Evolutionary conservation across 2,113 vertebrate genomes (phyloP).

Genomic region (Erythrocebus patas): DNA sequence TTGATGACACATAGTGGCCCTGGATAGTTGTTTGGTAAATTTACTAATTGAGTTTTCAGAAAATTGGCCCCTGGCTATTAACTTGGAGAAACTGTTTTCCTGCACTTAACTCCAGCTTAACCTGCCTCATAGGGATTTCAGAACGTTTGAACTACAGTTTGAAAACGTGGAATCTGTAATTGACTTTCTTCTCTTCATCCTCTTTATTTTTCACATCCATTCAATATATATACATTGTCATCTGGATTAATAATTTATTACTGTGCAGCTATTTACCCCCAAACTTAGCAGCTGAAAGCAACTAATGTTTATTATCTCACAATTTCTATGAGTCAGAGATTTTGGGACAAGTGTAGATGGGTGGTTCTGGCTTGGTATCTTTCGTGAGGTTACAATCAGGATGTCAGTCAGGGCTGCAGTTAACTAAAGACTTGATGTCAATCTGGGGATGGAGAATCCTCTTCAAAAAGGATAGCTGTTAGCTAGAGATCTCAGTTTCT

Average conservation of each 20-base stretch:
- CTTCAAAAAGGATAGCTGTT: background rate
- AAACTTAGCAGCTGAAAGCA: background rate
- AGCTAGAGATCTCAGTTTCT: background rate
- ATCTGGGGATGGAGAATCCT: background rate
- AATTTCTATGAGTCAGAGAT: background rate
- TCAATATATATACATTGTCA: background rate
- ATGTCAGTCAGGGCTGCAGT: background rate
- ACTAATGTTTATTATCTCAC: background rate
- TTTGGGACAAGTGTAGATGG: background rate
- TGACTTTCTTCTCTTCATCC: background rate
- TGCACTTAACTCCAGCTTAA: conserved; percentile 13
- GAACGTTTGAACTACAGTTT: background rate
- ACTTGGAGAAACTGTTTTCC: conserved; percentile 42
- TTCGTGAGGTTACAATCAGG: background rate
- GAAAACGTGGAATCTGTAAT: background rate
- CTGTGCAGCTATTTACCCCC: background rate
- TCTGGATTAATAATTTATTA: background rate
- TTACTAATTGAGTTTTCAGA: conserved; percentile 56
- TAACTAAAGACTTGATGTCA: background rate
- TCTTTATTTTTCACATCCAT: background rate
- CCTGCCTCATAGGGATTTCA: background rate
- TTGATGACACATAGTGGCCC: conserved; percentile 34
- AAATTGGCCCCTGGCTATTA: conserved; percentile 60
- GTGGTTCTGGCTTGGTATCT: background rate
- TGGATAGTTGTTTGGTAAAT: conserved; percentile 69